Evolutionary conservation across 2,113 vertebrate genomes (phyloP), one percentile per base, ranked within the genome.

Genomic region (Terrapene triunguis): DNA sequence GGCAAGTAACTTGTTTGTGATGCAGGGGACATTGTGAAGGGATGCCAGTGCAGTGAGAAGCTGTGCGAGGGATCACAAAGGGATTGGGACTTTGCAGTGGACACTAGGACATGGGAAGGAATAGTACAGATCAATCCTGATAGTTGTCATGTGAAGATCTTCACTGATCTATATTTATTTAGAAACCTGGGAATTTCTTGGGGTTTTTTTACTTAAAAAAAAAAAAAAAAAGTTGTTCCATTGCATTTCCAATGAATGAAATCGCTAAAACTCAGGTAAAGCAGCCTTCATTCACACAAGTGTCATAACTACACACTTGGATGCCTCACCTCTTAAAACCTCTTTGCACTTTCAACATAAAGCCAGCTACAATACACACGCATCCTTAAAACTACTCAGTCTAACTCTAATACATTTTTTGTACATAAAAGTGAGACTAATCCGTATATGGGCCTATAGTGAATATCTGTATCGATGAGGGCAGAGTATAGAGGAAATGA

Each of bases 81-180:
- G 89, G 78, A 4, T 65, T 62, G 83, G 47, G 42, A 72, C 9
- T 21, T 38, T 21, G 35, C 65, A n/a, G 17, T 69, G 35, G 16
- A 44, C 38, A 27, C 10, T 42, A 13, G 22, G 2, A 27, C 7
- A 5, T 0, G 9, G 19, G 22, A 47, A 76, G 74, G 74, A 44
- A 14, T 47, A 44, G 24, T 44, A 76, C 74, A 76, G 74, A 76
- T 25, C 24, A 27, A 2, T 76, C 38, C 38, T 76, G 38, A 44
- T 44, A 44, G 24, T 5, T 44, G 10, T 76, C 32, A 35, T 74
- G 74, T 44, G 21, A 76, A 7, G 47, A 76, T 42, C 35, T 76
- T 42, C 22, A 6, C 42, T 76, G 72, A 27, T 44, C 10, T 47
- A 2, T 44, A 76, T 42, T n/a, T 69, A 38, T 72, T 76, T 44